Base-by-base conservation (phyloP, 2,888 invertebrate genomes). In the Pelosia muscerda region DNA sequence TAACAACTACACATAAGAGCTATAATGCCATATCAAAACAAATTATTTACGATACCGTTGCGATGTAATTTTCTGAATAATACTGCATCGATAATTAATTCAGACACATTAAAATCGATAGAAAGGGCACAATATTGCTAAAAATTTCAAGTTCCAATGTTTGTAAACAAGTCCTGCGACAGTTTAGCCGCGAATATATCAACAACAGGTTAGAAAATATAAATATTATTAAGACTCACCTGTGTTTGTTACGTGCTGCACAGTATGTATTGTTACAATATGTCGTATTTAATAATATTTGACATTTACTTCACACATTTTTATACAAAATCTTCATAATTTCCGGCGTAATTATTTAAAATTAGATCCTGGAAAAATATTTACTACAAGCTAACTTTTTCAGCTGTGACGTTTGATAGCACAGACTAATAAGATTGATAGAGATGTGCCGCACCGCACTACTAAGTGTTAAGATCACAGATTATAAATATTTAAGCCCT, bases 51-150 rank as follows among this genome's bases (percentile, higher is more conserved):
- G 77, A 83, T 83, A 75, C 77, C 74, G 77, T 79, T 22, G 69
- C 81, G 82, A 89, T 80, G 77, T 85, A 76, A 88, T 87, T 84
- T 85, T 69, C 84, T 88, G 92, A 93, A 91, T 93, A 92, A 76
- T 78, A 76, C 84, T 78, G 76, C 70, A 25, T 65, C 63, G 78
- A 85, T 90, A 89, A 89, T 88, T 86, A 87, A 84, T 85, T 79
- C 81, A 74, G 71, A 77, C 76, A 68, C 68, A 76, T 80, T 74
- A 85, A 83, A 84, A 82, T 81, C 76, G 66, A 76, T 78, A 74
- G 55, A 60, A 68, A 68, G 61, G 23, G 49, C 64, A 55, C 56
- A 34, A 34, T 73, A 75, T 68, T 23, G n/a, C 23, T 4, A 6
- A 54, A 63, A 73, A 72, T 76, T 69, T 63, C 59, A 26, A 23